These are phyloP conservation scores for Conops quadrifasciatus DNA, from an alignment of 2,888 invertebrate genomes.

Conservation along the genomic window DNA sequence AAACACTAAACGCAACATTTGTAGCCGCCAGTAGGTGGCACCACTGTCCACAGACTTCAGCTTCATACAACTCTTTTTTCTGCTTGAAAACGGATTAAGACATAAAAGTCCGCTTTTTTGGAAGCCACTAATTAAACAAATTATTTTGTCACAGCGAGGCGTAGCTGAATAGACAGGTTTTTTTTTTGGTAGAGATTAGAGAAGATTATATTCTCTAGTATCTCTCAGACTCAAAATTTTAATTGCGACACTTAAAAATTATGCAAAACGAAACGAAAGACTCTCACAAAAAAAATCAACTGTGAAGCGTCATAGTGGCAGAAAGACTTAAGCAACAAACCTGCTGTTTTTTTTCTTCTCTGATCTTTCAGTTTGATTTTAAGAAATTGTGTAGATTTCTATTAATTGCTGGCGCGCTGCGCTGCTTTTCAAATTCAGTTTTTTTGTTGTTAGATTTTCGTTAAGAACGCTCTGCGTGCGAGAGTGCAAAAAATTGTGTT, in stretches of 20 bases:
- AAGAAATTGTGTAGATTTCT: too few species aligned
- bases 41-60: background rate
- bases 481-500: too few species aligned
- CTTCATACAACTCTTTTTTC: background rate
- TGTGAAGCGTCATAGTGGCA: background rate
- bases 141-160: background rate
- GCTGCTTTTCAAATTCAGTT: too few species aligned
- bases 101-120: background rate
- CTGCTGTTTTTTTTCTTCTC: background rate
- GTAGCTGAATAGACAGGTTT: background rate
- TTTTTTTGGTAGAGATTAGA: background rate
- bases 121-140: background rate
- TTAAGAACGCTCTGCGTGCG: too few species aligned
- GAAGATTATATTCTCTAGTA: background rate
- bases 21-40: conserved; percentile 23
- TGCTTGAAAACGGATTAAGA: background rate
- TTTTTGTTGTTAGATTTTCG: too few species aligned
- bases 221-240: background rate
- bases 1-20: background rate
- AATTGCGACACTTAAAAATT: background rate
- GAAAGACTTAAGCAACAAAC: conserved; percentile 18
- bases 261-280: too few species aligned
- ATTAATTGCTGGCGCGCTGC: too few species aligned
- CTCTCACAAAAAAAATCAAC: background rate
- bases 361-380: background rate